Evolutionary conservation across 1,140 invertebrate species (phyloP), one percentile per base, ranked within the genome.

Genomic region (Macrobrachium rosenbergii): DNA sequence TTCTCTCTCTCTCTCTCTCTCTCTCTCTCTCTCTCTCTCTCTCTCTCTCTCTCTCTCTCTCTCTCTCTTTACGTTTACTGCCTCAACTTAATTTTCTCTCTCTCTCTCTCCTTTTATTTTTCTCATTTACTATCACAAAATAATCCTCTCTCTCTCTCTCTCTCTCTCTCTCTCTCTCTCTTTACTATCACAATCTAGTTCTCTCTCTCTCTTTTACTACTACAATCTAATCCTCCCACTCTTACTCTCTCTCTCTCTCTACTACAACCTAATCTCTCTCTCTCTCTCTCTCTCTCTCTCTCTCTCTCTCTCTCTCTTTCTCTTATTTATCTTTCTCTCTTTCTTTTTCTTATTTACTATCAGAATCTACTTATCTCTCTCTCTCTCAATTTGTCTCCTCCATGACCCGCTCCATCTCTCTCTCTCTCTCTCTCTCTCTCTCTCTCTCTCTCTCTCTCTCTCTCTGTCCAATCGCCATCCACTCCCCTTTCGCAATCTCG

Each of bases 241-340:
- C 6, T 59, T n/a, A 16, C 43, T 73, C 63, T 37, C 21, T 63
- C 28, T 81, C n/a, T n/a, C n/a, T n/a, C n/a, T n/a, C n/a, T n/a
- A n/a, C n/a, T n/a, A n/a, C n/a, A n/a, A n/a, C n/a, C n/a, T n/a
- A n/a, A n/a, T 81, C 60, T 64, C 59, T 81, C 78, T 63, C 59
- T 45, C 79, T n/a, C 23, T 45, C 43, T 8, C 23, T 81, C 43
- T 81, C 79, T 67, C 63, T 67, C 79, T 67, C 43, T 64, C 79
- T 12, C 43, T 67, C 79, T 16, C 45, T 64, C 79, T 45, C 64
- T 23, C 78, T 12, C 64, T 82, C 63, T 7, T 43, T 82, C 64
- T n/a, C 43, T 52, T n/a, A n/a, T n/a, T n/a, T n/a, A n/a, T 28
- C 37, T 43, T 16, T 17, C 21, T 21, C 37, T 37, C 23, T 69